These are phyloP conservation scores for Acanthococcus lagerstroemiae DNA, from an alignment of 2,888 invertebrate species.

Conservation along the genomic window DNA sequence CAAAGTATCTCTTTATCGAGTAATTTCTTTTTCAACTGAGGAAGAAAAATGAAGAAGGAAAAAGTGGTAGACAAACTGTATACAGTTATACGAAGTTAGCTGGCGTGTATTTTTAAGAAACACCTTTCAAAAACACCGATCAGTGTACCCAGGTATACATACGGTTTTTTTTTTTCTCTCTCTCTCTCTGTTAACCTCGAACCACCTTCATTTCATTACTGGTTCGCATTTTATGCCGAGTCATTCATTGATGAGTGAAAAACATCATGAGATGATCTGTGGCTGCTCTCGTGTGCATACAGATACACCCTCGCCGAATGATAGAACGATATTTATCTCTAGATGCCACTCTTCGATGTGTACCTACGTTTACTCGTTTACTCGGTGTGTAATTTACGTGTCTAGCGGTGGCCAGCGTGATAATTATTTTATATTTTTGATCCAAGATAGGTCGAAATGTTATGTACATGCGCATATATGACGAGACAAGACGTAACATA, in stretches of 20 bases:
- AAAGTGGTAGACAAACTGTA: neutral
- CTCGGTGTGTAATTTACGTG: neutral
- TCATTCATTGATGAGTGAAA: constrained; percentile 31
- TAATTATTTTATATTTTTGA: neutral
- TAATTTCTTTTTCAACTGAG: constrained; percentile 9
- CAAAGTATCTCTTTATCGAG: constrained; percentile 26
- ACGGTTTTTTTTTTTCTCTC: neutral
- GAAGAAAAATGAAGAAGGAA: neutral
- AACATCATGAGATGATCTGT: constrained; percentile 22
- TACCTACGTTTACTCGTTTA: neutral
- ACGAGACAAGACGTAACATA: too few species aligned
- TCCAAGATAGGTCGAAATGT: too few species aligned
- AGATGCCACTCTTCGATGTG: constrained; percentile 18
- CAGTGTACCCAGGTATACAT: neutral
- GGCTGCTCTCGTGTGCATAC: neutral
- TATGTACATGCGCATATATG: too few species aligned
- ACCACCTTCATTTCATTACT: constrained; percentile 16
- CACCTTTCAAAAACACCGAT: neutral
- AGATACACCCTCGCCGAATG: constrained; percentile 6
- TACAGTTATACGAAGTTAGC: neutral
- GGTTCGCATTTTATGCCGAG: constrained; percentile 22
- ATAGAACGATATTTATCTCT: constrained; percentile 6
- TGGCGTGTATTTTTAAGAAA: neutral
- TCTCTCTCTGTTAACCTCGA: constrained; percentile 2
- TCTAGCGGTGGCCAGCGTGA: neutral